These are phyloP conservation scores for Mormoops blainvillei DNA, from an alignment of 2,113 vertebrate genomes.

Conservation along the genomic window DNA sequence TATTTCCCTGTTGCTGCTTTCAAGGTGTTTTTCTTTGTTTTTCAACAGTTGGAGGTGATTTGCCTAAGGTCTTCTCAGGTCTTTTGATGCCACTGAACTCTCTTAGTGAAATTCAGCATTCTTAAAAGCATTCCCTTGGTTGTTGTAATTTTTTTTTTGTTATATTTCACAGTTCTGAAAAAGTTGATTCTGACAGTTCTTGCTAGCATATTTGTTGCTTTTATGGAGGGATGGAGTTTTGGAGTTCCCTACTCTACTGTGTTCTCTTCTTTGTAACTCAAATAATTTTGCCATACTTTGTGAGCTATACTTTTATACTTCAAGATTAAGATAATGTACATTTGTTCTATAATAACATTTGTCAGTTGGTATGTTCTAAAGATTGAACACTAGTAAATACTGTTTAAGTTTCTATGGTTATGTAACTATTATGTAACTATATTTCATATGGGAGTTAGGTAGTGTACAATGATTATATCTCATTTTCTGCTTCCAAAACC, in stretches of 20 bases:
- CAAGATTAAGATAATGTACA: neutral
- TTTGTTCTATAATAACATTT: neutral
- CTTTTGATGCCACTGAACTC: neutral
- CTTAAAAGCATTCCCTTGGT: neutral
- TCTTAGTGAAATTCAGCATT: neutral
- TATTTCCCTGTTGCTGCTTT: neutral
- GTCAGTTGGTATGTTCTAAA: neutral
- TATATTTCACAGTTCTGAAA: neutral
- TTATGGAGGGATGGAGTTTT: neutral
- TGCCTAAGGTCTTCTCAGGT: neutral
- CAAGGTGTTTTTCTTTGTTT: neutral
- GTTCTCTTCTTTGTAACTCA: neutral
- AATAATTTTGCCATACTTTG: neutral
- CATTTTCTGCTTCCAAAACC: neutral
- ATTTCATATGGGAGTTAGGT: neutral
- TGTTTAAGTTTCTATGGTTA: neutral
- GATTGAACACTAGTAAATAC: neutral
- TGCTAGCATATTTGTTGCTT: neutral
- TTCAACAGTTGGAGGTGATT: neutral
- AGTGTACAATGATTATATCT: neutral
- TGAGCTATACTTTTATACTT: neutral
- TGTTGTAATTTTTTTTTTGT: neutral
- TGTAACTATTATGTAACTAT: neutral
- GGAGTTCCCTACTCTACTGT: neutral
- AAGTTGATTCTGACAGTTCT: neutral